phyloP scores from a whole-genome alignment of 2,888 invertebrate genomes.

The Hydropsyche betteni region DNA sequence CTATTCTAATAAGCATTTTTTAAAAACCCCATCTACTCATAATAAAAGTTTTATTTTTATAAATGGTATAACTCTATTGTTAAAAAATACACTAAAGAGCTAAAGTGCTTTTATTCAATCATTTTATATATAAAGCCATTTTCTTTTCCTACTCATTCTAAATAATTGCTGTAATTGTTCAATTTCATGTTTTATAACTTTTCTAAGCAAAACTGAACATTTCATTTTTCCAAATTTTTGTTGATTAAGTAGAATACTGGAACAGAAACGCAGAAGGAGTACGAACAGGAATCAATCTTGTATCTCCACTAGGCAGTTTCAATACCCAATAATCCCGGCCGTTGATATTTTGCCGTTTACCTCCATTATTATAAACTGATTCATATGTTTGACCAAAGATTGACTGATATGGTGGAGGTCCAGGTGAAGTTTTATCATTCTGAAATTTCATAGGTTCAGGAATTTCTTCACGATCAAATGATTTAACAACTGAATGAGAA shows the following conservation, averaged over 20 bases:
- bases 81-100: not conserved
- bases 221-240: too few species aligned
- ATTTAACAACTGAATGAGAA: slow-evolving; percentile 30
- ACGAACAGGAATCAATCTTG: slow-evolving; percentile 76
- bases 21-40: slow-evolving; percentile 5
- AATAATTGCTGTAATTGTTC: not conserved
- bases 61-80: slow-evolving; percentile 16
- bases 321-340: slow-evolving; percentile 81
- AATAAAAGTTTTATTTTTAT: not conserved
- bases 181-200: not conserved
- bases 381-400: slow-evolving; percentile 63
- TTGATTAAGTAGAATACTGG: slow-evolving; percentile 64
- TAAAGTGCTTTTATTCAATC: not conserved
- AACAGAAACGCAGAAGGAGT: slow-evolving; percentile 82
- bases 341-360: slow-evolving; percentile 71
- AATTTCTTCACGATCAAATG: not conserved
- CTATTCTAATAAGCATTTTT: not conserved
- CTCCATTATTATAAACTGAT: slow-evolving; percentile 56
- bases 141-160: not conserved
- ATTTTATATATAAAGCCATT: not conserved
- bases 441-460: slow-evolving; percentile 30
- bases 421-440: slow-evolving; percentile 51
- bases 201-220: not conserved
- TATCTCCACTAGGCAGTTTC: slow-evolving; percentile 69
- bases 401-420: slow-evolving; percentile 74